Percentiles rank a stretch among this genome's conserved stretches.
These are phyloP conservation scores for Podarcis cretensis DNA, from an alignment of 2,113 vertebrate genomes.

Conservation along the genomic window DNA sequence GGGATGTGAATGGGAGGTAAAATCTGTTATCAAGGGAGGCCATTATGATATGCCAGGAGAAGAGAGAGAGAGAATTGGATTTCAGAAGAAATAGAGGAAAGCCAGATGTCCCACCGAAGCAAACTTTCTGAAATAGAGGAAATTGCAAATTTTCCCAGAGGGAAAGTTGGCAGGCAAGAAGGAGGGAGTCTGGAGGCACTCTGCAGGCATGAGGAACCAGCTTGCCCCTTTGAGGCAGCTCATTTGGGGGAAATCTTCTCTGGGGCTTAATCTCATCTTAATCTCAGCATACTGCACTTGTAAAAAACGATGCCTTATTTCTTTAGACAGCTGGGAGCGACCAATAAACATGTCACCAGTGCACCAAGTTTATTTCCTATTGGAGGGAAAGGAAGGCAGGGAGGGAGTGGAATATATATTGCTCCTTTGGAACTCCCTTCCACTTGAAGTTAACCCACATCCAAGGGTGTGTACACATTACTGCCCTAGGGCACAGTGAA, in stretches of 20 bases:
- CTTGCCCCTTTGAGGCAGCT: background rate
- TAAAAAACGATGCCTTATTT: background rate
- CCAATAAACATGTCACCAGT: too few species aligned
- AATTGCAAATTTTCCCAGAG: background rate
- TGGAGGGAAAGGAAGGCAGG: background rate
- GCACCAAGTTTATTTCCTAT: background rate
- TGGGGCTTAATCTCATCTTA: background rate
- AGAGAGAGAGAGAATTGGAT: slow-evolving; percentile 15
- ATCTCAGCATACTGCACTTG: background rate
- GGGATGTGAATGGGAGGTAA: slow-evolving; percentile 13
- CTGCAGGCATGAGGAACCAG: background rate
- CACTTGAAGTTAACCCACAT: background rate
- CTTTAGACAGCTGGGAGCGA: too few species aligned
- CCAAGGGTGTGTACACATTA: background rate
- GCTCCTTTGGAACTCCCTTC: background rate
- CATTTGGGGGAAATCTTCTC: background rate
- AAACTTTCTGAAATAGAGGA: slow-evolving; percentile 41
- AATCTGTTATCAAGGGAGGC: slow-evolving; percentile 49
- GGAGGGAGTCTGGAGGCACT: rapidly evolving
- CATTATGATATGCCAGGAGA: slow-evolving; percentile 44
- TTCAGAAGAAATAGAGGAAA: slow-evolving; percentile 24
- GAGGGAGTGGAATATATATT: background rate
- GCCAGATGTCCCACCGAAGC: slow-evolving; percentile 34
- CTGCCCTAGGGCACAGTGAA: too few species aligned
- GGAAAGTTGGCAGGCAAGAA: background rate